Evolutionary conservation across 2,113 vertebrate species (phyloP), one percentile per base, ranked within the genome.

Genomic region (Brevimyrus niger): DNA sequence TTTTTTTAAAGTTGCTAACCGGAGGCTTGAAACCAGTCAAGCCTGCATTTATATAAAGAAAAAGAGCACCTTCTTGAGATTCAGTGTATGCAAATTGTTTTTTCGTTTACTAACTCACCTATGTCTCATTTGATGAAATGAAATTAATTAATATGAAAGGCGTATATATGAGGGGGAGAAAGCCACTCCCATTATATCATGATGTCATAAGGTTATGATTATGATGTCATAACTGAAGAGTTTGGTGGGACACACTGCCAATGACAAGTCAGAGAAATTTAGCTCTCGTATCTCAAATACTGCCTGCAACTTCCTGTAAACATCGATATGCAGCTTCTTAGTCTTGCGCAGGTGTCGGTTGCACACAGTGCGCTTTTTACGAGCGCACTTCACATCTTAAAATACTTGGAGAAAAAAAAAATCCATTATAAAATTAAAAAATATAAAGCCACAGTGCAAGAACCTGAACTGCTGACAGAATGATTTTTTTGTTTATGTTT

Each of bases 1-100:
- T 53, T 53, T 19, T 53, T 19, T 93, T 17, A 94, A 92, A 91
- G 90, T 84, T 92, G 92, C 90, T 91, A 90, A 92, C 92, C 92
- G 86, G 42, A 89, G 89, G 92, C 95, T 96, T 96, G 96, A 96
- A 92, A 96, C 96, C 96, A 96, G 96, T 96, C 96, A 96, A 96
- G 95, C 94, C 91, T 91, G 91, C 42, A 93, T 94, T 92, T 93
- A 94, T 89, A 92, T 92, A 93, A 90, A 87, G 93, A 90, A 90
- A 88, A 91, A 47, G 86, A 91, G 89, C 89, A 91, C 90, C 87
- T 89, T 88, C 19, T 35, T 88, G 89, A 90, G 86, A 89, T 88
- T 35, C 35, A 89, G 86, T 88, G 73, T 88, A 88, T 9, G 19
- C 53, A 88, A 58, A 23, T 48, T 48, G 51, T 3, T 47, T 48